Evolutionary conservation across 2,888 invertebrate genomes (phyloP).

Genomic region (Asteroscopus sphinx): DNA sequence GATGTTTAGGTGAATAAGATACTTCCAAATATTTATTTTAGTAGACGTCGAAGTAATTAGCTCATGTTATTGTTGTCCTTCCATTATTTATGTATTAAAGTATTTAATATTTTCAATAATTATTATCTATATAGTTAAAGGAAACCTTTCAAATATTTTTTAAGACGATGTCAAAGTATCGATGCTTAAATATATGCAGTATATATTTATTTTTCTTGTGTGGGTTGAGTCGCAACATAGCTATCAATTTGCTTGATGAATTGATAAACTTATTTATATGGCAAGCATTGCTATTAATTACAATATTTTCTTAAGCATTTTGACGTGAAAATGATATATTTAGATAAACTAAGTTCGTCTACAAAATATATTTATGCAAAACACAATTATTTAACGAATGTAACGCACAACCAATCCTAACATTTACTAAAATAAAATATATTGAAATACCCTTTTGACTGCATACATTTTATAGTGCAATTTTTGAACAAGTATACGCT

Average conservation of each 20-base stretch:
- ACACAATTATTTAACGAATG: constrained; percentile 62
- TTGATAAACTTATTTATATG: constrained; percentile 34
- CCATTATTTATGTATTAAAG: constrained; percentile 59
- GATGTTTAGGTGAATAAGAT: constrained; percentile 58
- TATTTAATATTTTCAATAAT: constrained; percentile 48
- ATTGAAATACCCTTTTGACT: constrained; percentile 56
- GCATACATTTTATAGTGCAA: constrained; percentile 63
- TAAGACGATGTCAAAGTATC: constrained; percentile 23
- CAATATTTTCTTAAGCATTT: constrained; percentile 44
- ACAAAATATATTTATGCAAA: constrained; percentile 47
- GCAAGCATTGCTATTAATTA: constrained; percentile 19
- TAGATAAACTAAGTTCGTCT: constrained; percentile 40
- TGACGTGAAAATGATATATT: constrained; percentile 32
- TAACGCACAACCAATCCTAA: constrained; percentile 79
- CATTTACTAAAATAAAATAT: constrained; percentile 50
- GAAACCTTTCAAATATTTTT: constrained; percentile 36
- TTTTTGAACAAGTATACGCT: constrained; percentile 66
- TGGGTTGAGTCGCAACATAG: constrained; percentile 10
- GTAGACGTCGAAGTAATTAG: constrained; percentile 53
- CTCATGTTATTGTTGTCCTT: constrained; percentile 65
- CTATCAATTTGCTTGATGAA: constrained; percentile 12
- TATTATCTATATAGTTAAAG: constrained; percentile 36
- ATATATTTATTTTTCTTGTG: constrained; percentile 12
- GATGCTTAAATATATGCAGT: constrained; percentile 23
- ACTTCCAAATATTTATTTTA: constrained; percentile 67